Evolutionary conservation across 2,113 vertebrate genomes (phyloP).

Genomic region (Cyanistes caeruleus): DNA sequence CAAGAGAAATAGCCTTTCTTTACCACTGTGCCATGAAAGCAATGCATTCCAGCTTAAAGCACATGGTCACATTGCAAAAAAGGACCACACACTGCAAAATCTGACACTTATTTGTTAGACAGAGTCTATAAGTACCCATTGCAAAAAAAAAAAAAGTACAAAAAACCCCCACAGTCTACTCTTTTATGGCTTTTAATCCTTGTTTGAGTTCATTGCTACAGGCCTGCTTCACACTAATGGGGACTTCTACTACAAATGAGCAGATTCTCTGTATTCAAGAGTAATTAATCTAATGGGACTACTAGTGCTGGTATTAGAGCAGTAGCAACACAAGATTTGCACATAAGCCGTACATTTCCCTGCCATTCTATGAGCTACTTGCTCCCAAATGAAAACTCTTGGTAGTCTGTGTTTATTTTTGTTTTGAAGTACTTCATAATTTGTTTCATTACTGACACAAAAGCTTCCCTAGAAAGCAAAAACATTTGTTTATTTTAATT

Average conservation of each 20-base stretch:
- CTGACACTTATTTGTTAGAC: neutral
- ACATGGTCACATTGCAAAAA: neutral
- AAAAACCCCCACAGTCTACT: neutral
- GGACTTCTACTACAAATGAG: neutral
- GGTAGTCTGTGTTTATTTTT: neutral
- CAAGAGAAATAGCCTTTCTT: neutral
- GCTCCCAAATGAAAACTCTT: neutral
- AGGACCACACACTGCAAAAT: neutral
- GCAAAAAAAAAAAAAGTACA: neutral
- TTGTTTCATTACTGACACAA: slow-evolving; percentile 23
- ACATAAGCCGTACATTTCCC: neutral
- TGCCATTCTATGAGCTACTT: neutral
- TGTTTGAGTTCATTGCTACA: neutral
- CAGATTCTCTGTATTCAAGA: neutral
- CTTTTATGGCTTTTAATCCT: neutral
- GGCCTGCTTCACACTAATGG: neutral
- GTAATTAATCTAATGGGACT: slow-evolving; percentile 26
- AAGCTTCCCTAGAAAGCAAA: slow-evolving; percentile 7
- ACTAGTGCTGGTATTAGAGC: neutral
- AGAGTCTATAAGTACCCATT: neutral
- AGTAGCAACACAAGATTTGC: neutral
- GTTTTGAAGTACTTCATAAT: slow-evolving; percentile 9
- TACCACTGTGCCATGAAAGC: neutral
- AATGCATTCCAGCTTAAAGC: neutral
- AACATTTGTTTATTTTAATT: slow-evolving; percentile 29